Evolutionary conservation across 2,113 vertebrate species (phyloP).

Genomic region (Eleginops maclovinus): DNA sequence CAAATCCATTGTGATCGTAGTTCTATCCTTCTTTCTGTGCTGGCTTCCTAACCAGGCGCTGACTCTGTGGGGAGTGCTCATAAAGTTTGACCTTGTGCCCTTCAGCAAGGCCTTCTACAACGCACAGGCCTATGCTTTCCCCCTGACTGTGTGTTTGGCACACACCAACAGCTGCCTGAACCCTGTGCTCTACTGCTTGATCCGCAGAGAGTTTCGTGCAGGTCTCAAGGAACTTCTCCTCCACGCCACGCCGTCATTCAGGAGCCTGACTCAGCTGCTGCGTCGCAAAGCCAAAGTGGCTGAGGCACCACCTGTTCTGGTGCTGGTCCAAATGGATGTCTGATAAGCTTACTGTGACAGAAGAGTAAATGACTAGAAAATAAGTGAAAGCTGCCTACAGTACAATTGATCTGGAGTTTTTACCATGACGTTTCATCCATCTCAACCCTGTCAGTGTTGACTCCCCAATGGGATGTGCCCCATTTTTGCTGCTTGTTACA

Average conservation of each 20-base stretch:
- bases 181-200: slow-evolving; percentile 86
- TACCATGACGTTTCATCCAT: not conserved
- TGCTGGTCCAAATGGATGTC: slow-evolving; percentile 83
- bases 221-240: slow-evolving; percentile 84
- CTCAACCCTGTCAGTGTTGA: slow-evolving; percentile 2
- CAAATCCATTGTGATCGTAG: slow-evolving; percentile 84
- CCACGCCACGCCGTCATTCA: slow-evolving; percentile 75
- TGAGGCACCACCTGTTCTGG: slow-evolving; percentile 79
- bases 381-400: not conserved
- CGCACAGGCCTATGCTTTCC: slow-evolving; percentile 85
- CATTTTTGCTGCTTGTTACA: slow-evolving; percentile 45
- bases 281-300: slow-evolving; percentile 80
- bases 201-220: slow-evolving; percentile 84
- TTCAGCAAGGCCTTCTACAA: slow-evolving; percentile 88
- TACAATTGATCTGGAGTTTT: slow-evolving; percentile 1
- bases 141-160: slow-evolving; percentile 85
- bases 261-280: slow-evolving; percentile 72
- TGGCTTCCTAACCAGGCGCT: slow-evolving; percentile 89
- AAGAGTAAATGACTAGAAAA: not conserved
- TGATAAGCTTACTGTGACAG: slow-evolving; percentile 43
- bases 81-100: slow-evolving; percentile 86
- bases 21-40: slow-evolving; percentile 88
- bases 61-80: slow-evolving; percentile 86
- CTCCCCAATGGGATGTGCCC: slow-evolving; percentile 56
- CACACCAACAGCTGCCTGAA: slow-evolving; percentile 89